phyloP scores from a whole-genome alignment of 2,797 vertebrate species.

The Leptodactylus fallax region DNA sequence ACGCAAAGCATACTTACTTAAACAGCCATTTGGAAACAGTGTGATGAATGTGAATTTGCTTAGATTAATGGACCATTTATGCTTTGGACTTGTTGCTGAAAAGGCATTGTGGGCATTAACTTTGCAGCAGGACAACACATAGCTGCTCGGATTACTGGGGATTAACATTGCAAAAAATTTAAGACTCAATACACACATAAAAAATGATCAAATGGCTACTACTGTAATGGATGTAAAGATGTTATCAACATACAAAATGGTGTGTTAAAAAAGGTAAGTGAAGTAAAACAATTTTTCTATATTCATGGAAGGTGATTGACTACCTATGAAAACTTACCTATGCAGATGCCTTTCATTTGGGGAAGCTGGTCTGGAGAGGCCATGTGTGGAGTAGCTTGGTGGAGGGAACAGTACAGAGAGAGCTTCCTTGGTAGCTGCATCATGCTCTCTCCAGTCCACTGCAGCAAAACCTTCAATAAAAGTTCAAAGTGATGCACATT shows the following conservation, averaged over 20 bases:
- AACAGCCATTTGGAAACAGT: conserved; percentile 39
- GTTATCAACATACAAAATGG: background rate
- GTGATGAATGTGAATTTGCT: conserved; percentile 30
- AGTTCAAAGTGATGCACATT: conserved; percentile 32
- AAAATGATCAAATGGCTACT: background rate
- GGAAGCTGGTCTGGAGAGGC: conserved; percentile 62
- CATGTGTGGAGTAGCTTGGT: conserved; percentile 59
- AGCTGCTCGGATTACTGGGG: background rate
- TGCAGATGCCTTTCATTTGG: conserved; percentile 56
- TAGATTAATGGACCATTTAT: conserved; percentile 39
- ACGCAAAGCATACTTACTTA: conserved; percentile 33
- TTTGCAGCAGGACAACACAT: background rate
- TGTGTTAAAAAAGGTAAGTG: background rate
- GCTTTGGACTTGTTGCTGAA: conserved; percentile 49
- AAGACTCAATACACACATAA: background rate
- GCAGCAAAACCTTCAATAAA: conserved; percentile 67
- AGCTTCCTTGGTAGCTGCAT: conserved; percentile 62
- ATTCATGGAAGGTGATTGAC: background rate
- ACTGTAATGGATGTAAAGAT: background rate
- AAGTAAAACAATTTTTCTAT: background rate
- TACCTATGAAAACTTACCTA: conserved; percentile 66
- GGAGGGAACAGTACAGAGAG: conserved; percentile 55
- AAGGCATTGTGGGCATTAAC: conserved; percentile 29
- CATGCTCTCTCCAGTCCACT: conserved; percentile 65
- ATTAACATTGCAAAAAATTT: background rate